phyloP scores from a whole-genome alignment of 2,797 vertebrate species.

The Scomberomorus guttatus region DNA sequence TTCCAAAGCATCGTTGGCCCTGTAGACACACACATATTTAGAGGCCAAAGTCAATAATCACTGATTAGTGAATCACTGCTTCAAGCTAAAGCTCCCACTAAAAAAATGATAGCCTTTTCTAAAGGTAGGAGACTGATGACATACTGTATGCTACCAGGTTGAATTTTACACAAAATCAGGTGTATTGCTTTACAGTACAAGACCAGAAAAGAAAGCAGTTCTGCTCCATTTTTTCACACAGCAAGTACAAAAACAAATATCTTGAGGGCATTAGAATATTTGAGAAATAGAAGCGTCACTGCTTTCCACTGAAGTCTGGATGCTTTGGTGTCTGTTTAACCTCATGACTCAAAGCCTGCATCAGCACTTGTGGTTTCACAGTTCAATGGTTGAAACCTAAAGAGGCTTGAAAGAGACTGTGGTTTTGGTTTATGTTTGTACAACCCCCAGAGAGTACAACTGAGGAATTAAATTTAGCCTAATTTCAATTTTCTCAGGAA shows the following conservation, averaged over 20 bases:
- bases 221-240: too few species aligned
- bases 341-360: background rate
- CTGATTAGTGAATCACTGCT: background rate
- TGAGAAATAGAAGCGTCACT: background rate
- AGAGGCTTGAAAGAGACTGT: background rate
- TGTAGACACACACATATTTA: constrained; percentile 48
- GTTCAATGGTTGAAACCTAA: rapidly evolving
- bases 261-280: background rate
- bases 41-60: background rate
- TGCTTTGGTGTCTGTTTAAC: background rate
- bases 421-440: too few species aligned
- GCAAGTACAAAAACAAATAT: too few species aligned
- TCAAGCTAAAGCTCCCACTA: background rate
- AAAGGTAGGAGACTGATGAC: background rate
- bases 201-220: background rate
- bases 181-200: background rate
- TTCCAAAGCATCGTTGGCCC: rapidly evolving
- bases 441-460: too few species aligned
- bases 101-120: background rate
- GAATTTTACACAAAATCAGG: background rate
- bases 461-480: too few species aligned
- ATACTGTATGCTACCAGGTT: background rate
- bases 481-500: too few species aligned
- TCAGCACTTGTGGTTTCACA: background rate
- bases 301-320: background rate